Base-by-base conservation (phyloP, 1,140 invertebrate genomes). In the Tenebrio molitor region DNA sequence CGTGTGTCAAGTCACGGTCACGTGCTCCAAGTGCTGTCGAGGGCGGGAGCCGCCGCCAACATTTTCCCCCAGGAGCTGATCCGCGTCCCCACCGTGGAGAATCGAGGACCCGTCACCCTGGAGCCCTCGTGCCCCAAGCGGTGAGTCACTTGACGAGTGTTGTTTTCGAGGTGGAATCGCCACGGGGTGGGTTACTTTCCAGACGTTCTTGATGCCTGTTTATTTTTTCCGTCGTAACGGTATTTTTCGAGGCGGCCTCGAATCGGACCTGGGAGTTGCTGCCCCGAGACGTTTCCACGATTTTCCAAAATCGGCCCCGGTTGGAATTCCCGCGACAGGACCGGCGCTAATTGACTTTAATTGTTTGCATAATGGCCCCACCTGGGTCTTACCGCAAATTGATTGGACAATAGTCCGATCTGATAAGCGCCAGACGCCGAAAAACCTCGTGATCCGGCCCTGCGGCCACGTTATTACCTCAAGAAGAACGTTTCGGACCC, bases 41-140 rank as follows among this genome's bases (percentile, higher is more conserved):
- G 15, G 36, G 16, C 25, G 36, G n/a, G 33, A 25, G 29, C 39
- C 71, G 17, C 41, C 12, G 44, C 64, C 76, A 76, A 76, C 39
- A 78, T 77, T 78, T 78, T 77, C 39, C 76, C 76, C 2, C 71
- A 77, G 74, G 77, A 78, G 62, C 62, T 77, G 39, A 75, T 78
- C 53, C 76, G 76, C 29, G 73, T 78, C 62, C 70, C 77, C 62
- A 71, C 71, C 67, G 80, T 85, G 83, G 83, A 86, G 77, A 80
- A 78, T 76, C 80, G 81, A 80, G 79, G 75, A 74, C 79, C 83
- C 80, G 81, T 84, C 85, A 86, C 84, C 82, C 85, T 87, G 85
- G 85, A 86, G 85, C 80, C 85, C 79, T 83, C 85, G 83, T 86
- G 85, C 77, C 85, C 85, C 29, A 87, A 87, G 81, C 82, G 86